Conservation (phyloP, 37 sponge, comb jelly and placozoan species). For the Cladorhizidae sp. region DNA sequence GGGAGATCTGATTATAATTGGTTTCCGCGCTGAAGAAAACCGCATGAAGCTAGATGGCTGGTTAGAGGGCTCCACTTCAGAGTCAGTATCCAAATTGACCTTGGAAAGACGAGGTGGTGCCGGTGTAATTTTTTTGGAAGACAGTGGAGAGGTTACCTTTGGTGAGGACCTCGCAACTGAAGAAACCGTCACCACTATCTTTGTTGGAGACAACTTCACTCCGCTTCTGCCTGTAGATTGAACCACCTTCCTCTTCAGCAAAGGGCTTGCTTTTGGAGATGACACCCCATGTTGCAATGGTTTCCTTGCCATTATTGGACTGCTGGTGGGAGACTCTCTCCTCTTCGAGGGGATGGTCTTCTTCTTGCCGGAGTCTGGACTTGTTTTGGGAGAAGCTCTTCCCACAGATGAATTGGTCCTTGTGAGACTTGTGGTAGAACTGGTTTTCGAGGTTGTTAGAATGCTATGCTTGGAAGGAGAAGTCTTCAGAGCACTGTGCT, state of each 20-base stretch:
- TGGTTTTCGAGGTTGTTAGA: background rate
- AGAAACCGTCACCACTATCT: background rate
- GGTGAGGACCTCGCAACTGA: constrained; percentile 9
- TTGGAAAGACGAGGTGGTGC: constrained; percentile 9
- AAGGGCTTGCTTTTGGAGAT: background rate
- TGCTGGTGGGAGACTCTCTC: background rate
- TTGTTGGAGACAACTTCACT: background rate
- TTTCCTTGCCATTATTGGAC: background rate
- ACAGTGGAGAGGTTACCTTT: background rate
- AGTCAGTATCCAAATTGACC: background rate
- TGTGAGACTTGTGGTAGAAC: background rate
- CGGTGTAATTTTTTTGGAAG: background rate
- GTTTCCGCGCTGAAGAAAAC: background rate
- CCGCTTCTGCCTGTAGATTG: background rate
- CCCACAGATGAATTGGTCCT: background rate
- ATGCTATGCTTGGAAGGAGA: background rate
- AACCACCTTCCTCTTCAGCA: background rate
- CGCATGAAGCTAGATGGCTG: constrained; percentile 6
- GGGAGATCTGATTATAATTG: constrained; percentile 9
- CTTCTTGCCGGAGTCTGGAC: background rate
- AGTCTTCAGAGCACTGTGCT: background rate
- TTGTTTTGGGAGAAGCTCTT: background rate
- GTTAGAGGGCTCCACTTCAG: background rate
- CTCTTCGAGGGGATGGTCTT: no score
- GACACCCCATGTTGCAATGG: background rate